A percentile compares a stretch with the other conserved stretches of the same genome.
Conservation (phyloP, 2,113 vertebrate species). For the Mus pahari region DNA sequence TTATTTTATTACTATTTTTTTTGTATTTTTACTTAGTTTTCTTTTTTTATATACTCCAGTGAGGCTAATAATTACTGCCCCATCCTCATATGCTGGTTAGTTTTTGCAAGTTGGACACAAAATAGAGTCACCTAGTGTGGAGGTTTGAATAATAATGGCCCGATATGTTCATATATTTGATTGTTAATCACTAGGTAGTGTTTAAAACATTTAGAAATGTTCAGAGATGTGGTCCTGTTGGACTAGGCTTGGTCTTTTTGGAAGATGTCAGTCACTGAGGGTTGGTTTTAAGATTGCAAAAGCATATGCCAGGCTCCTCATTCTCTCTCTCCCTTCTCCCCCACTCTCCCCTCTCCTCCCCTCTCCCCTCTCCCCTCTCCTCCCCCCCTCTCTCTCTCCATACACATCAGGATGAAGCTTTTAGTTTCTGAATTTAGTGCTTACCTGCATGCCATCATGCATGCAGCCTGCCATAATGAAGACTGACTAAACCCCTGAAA, state of each 20-base stretch:
- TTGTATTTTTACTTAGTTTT: background rate
- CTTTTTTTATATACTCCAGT: background rate
- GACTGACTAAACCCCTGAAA: too few relatives aligned
- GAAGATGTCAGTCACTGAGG: background rate
- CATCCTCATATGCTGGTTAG: background rate
- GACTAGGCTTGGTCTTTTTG: background rate
- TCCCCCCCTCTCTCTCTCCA: background rate
- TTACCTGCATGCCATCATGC: too few relatives aligned
- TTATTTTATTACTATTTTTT: background rate
- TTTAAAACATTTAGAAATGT: background rate
- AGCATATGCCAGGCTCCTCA: too few relatives aligned
- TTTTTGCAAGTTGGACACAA: background rate
- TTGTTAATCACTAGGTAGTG: background rate
- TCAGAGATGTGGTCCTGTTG: background rate
- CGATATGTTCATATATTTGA: background rate
- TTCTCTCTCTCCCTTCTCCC: rapidly evolving
- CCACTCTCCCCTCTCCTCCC: rapidly evolving
- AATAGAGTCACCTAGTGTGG: background rate
- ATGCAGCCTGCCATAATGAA: too few relatives aligned
- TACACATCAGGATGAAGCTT: too few relatives aligned
- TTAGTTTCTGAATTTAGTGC: too few relatives aligned
- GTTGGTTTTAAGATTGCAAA: background rate
- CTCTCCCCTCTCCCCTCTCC: background rate
- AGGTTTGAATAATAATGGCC: background rate
- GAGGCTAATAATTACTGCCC: background rate